Conservation (phyloP, 2,113 vertebrate species). For the Sturnira hondurensis region DNA sequence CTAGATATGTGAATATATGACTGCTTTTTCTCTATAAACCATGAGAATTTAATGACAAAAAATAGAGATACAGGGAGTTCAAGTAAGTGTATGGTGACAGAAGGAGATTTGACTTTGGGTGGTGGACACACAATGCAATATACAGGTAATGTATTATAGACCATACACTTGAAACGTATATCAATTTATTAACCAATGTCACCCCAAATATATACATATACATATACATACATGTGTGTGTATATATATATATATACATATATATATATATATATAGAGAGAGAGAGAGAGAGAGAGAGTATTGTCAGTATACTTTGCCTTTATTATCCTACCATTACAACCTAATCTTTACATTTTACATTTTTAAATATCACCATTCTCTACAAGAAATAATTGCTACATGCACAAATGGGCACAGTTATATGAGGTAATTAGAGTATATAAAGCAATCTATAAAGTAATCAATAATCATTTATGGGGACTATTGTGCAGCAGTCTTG, state of each 20-base stretch:
- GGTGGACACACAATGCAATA: neutral
- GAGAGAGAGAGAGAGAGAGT: no score
- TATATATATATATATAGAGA: neutral
- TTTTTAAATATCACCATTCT: conserved; percentile 50
- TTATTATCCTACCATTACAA: neutral
- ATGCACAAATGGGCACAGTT: conserved; percentile 46
- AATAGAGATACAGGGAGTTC: neutral
- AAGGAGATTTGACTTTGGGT: neutral
- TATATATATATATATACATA: no score
- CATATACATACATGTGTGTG: no score
- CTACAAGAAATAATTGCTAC: conserved; percentile 42
- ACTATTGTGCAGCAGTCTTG: neutral
- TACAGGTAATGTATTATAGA: neutral
- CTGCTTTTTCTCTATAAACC: neutral
- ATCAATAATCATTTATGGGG: conserved; percentile 51
- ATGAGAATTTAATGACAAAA: neutral
- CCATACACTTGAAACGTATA: neutral
- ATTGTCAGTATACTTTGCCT: neutral
- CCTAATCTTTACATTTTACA: conserved; percentile 13
- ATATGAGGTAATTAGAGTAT: conserved; percentile 45
- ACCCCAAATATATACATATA: neutral
- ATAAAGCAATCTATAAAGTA: conserved; percentile 43
- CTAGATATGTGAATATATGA: neutral
- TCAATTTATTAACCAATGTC: neutral
- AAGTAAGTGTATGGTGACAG: neutral